Evolutionary conservation across 2,113 vertebrate species (phyloP).

Genomic region (Ochotona princeps): DNA sequence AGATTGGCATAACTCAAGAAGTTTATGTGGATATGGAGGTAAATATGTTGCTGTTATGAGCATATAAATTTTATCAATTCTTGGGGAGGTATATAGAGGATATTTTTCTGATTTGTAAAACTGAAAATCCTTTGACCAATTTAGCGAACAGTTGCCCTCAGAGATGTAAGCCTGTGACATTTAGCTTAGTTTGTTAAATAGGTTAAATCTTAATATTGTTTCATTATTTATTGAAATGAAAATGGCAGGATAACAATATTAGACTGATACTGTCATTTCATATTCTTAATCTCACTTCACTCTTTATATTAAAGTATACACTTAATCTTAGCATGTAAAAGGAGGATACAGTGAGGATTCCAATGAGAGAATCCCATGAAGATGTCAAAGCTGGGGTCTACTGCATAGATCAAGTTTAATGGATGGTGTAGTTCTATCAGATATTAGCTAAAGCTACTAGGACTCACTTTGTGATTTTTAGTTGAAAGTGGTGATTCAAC

Average conservation of each 20-base stretch:
- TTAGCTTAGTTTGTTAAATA: background rate
- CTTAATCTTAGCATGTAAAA: background rate
- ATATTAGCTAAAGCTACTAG: conserved; percentile 26
- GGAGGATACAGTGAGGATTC: background rate
- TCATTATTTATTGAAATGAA: background rate
- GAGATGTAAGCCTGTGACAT: background rate
- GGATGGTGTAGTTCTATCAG: background rate
- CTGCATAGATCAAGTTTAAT: background rate
- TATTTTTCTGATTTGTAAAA: conserved; percentile 24
- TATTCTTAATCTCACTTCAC: background rate
- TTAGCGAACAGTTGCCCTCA: background rate
- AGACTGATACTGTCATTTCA: conserved; percentile 17
- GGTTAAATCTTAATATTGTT: background rate
- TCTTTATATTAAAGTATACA: background rate
- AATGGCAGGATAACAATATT: background rate
- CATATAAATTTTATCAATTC: background rate
- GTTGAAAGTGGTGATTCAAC: conserved; percentile 31
- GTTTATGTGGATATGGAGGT: background rate
- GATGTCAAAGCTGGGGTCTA: background rate
- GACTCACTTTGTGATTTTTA: conserved; percentile 35
- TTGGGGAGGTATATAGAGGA: background rate
- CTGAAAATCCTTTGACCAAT: background rate
- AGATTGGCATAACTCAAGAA: background rate
- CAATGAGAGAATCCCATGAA: background rate
- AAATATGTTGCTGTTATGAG: background rate